Conservation (phyloP, 2,888 invertebrate genomes). For the Bombylius discolor region DNA sequence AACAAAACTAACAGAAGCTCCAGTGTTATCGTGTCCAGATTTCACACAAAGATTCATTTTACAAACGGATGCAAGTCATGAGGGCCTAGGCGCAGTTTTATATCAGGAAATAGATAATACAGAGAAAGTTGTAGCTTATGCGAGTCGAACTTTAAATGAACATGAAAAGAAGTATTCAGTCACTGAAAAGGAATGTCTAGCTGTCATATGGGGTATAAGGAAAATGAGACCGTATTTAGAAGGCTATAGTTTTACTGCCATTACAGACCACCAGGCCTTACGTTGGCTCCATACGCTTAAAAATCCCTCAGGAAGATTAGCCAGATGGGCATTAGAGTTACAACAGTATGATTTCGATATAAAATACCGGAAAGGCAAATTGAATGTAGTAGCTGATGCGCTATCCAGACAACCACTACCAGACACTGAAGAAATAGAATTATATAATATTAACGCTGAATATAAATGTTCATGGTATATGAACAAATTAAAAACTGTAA, state of each 20-base stretch:
- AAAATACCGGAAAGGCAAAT: neutral
- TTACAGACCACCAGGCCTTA: neutral
- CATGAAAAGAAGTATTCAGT: slow-evolving; percentile 1
- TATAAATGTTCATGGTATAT: no score
- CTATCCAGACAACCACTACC: no score
- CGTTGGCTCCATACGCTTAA: neutral
- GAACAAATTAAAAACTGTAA: no score
- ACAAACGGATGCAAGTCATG: no score
- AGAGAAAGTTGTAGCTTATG: slow-evolving; percentile 13
- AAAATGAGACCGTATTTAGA: neutral
- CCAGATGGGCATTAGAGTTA: neutral
- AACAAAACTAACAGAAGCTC: neutral
- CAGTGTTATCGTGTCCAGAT: slow-evolving; percentile 1
- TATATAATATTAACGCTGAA: no score
- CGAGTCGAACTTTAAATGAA: neutral
- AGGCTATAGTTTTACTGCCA: neutral
- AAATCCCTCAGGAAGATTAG: neutral
- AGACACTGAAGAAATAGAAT: no score
- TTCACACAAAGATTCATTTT: neutral
- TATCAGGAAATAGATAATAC: neutral
- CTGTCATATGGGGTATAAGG: neutral
- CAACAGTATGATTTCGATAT: neutral
- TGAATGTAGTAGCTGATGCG: neutral
- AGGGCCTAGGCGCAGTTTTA: no score
- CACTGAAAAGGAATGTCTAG: neutral